A percentile compares a stretch with the other conserved stretches of the same genome.
These are phyloP conservation scores for Hypomesus transpacificus DNA, from an alignment of 2,113 vertebrate genomes.

Conservation along the genomic window DNA sequence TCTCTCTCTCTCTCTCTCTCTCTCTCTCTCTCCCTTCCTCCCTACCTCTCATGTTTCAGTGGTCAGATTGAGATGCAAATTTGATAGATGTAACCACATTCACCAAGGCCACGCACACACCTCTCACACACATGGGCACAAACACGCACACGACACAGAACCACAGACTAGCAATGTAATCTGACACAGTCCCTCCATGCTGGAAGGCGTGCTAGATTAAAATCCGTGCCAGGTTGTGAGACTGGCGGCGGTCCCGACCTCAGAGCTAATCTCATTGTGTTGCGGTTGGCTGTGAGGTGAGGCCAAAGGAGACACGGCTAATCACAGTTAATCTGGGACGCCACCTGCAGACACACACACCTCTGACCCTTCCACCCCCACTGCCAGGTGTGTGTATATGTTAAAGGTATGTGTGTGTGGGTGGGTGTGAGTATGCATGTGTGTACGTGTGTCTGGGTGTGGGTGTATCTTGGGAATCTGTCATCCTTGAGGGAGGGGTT, in stretches of 20 bases:
- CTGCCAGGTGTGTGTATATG: not conserved
- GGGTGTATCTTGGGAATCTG: not conserved
- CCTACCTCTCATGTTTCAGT: conserved; percentile 23
- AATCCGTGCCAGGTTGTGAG: no score
- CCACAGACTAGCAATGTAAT: no score
- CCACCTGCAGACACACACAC: conserved; percentile 11
- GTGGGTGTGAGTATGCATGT: not conserved
- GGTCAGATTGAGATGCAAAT: conserved; percentile 29
- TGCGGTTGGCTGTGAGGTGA: not conserved
- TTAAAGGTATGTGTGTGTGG: not conserved
- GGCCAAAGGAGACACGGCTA: conserved; percentile 1
- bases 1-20: not conserved
- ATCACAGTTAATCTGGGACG: conserved; percentile 18
- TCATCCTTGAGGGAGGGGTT: no score
- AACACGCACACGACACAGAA: no score
- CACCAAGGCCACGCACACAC: not conserved
- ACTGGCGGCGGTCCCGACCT: not conserved
- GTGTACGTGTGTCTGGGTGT: not conserved
- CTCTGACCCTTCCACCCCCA: not conserved
- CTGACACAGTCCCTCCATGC: no score
- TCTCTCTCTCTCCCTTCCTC: conserved; percentile 33
- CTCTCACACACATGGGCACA: not conserved
- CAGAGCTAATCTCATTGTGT: not conserved
- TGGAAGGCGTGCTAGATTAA: no score
- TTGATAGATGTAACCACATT: not conserved